Evolutionary conservation across 2,797 vertebrate species (phyloP).

Genomic region (Sebastolobus altivelis): DNA sequence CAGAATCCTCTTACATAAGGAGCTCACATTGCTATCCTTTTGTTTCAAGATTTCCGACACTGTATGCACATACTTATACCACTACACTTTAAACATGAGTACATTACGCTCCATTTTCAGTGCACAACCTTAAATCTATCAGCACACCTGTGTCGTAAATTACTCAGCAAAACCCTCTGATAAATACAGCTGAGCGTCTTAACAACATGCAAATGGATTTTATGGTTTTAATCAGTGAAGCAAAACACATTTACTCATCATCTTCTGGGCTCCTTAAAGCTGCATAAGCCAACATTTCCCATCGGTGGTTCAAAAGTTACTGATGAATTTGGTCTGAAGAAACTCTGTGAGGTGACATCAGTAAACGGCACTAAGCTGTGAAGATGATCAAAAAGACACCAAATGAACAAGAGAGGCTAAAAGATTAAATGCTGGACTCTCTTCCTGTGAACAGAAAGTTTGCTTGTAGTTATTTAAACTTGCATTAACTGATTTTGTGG

Average conservation of each 20-base stretch:
- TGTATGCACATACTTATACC: background rate
- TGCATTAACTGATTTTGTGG: background rate
- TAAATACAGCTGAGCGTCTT: background rate
- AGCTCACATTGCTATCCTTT: background rate
- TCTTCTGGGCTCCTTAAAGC: background rate
- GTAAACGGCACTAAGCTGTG: background rate
- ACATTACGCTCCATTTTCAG: slow-evolving; percentile 7
- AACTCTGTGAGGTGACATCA: background rate
- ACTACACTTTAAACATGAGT: slow-evolving; percentile 10
- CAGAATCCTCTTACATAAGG: background rate
- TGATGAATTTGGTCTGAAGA: background rate
- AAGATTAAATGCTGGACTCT: background rate
- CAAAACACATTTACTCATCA: background rate
- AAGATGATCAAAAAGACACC: background rate
- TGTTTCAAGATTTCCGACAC: background rate
- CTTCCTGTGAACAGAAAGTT: background rate
- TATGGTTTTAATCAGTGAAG: background rate
- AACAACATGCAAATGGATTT: background rate
- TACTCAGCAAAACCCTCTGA: background rate
- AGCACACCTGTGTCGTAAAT: background rate
- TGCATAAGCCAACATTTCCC: slow-evolving; percentile 1
- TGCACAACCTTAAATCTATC: background rate
- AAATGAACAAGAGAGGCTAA: background rate
- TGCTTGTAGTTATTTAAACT: background rate
- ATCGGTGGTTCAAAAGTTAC: background rate